Conservation (phyloP, 2,113 vertebrate genomes). For the Daubentonia madagascariensis region DNA sequence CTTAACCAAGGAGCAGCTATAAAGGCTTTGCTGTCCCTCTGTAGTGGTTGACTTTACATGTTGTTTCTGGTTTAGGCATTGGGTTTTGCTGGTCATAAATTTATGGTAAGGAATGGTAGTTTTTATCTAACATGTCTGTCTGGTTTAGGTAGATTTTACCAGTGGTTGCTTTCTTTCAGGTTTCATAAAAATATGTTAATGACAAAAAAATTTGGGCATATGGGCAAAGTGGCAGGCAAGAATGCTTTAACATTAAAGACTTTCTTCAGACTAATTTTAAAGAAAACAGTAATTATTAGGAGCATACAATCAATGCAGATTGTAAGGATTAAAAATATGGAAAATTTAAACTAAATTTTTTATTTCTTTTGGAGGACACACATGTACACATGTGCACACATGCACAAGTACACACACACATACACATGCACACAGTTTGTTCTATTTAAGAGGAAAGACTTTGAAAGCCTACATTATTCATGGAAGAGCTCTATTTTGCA, state of each 20-base stretch:
- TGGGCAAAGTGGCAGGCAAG: neutral
- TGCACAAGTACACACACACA: neutral
- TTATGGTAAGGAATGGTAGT: neutral
- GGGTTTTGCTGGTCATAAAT: neutral
- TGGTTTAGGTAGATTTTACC: neutral
- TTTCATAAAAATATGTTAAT: neutral
- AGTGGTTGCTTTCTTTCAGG: neutral
- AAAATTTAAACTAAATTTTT: neutral
- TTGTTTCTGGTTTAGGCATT: neutral
- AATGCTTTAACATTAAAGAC: neutral
- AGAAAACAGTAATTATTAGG: neutral
- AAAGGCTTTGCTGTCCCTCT: neutral
- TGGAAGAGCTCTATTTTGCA: neutral
- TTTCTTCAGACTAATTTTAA: neutral
- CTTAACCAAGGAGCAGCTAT: neutral
- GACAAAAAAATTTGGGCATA: neutral
- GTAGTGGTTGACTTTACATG: too few species aligned
- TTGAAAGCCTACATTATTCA: too few species aligned
- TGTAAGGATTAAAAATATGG: neutral
- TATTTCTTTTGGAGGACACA: neutral
- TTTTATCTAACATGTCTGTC: neutral
- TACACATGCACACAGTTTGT: rapidly evolving
- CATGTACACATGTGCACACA: too few species aligned
- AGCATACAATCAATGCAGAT: neutral
- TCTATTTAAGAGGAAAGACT: neutral